A percentile compares a stretch with the other conserved stretches of the same genome.
These are phyloP conservation scores for Epinotia bilunana DNA, from an alignment of 2,888 invertebrate genomes.

Conservation along the genomic window DNA sequence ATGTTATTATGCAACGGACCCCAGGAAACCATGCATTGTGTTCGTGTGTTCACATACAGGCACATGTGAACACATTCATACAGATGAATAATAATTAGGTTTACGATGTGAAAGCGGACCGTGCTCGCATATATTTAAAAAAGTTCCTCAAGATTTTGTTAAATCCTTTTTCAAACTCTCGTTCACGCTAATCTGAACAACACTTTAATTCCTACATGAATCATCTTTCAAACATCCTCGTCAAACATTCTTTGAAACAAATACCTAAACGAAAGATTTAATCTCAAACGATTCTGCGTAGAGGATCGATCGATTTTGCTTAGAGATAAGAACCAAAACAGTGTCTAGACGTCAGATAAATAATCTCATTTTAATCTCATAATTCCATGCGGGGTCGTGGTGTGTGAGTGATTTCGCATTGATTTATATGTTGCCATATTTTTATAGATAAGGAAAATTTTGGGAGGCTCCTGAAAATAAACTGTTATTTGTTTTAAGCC, in stretches of 20 bases:
- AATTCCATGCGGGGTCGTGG: background rate
- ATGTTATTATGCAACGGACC: too few species aligned
- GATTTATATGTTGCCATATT: background rate
- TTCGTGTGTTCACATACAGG: too few species aligned
- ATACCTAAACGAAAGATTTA: slow-evolving; percentile 15
- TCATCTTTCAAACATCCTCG: background rate
- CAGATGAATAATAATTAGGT: too few species aligned
- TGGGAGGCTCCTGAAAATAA: too few species aligned
- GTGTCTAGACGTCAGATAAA: slow-evolving; percentile 28
- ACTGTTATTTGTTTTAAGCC: too few species aligned
- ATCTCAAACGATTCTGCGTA: slow-evolving; percentile 17
- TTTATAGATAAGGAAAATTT: too few species aligned
- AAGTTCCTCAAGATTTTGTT: too few species aligned
- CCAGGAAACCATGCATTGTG: too few species aligned
- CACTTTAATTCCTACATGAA: background rate
- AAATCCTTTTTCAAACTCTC: background rate
- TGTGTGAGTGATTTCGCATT: background rate
- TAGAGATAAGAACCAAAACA: slow-evolving; percentile 27
- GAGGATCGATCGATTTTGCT: slow-evolving; percentile 27
- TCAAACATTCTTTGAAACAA: background rate
- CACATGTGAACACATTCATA: too few species aligned
- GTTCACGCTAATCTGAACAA: background rate
- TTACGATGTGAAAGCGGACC: too few species aligned
- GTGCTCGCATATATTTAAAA: too few species aligned
- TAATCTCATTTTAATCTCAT: background rate